Conservation (phyloP, 2,113 vertebrate genomes). For the Astatoreochromis straeleni region DNA sequence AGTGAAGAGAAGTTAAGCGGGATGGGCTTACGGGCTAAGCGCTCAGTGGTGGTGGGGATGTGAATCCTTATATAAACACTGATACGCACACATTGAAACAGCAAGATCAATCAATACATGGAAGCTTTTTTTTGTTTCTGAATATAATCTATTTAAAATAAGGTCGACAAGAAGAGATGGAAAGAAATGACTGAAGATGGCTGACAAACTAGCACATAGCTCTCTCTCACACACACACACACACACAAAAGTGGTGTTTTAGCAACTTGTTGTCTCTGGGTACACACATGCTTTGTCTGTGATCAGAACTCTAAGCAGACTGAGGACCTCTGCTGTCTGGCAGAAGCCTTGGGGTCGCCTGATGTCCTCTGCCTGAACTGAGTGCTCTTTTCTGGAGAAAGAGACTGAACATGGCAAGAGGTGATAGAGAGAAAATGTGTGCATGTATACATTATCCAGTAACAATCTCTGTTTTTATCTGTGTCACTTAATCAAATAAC, state of each 20-base stretch:
- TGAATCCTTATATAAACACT: slow-evolving; percentile 31
- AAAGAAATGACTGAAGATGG: neutral
- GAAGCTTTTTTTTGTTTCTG: neutral
- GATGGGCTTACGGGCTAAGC: slow-evolving; percentile 57
- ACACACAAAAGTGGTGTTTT: slow-evolving; percentile 11
- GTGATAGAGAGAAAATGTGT: neutral
- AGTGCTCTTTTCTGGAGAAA: slow-evolving; percentile 9
- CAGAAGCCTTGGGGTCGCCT: slow-evolving; percentile 25
- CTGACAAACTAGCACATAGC: neutral
- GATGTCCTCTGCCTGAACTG: slow-evolving; percentile 7
- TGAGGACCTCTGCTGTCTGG: slow-evolving; percentile 43
- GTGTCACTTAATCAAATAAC: neutral
- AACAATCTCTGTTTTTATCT: neutral
- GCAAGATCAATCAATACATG: neutral
- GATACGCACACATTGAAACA: neutral
- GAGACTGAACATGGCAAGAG: neutral
- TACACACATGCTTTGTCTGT: slow-evolving; percentile 24
- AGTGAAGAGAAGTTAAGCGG: slow-evolving; percentile 52
- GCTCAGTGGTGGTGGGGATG: neutral
- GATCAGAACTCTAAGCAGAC: slow-evolving; percentile 35
- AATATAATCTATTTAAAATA: neutral
- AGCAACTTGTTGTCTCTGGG: slow-evolving; percentile 22
- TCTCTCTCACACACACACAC: neutral
- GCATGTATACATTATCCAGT: neutral
- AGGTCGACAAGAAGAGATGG: neutral